Base-by-base conservation (phyloP, 53 echinoderm and acorn worm genomes). In the Arbacia lixula region DNA sequence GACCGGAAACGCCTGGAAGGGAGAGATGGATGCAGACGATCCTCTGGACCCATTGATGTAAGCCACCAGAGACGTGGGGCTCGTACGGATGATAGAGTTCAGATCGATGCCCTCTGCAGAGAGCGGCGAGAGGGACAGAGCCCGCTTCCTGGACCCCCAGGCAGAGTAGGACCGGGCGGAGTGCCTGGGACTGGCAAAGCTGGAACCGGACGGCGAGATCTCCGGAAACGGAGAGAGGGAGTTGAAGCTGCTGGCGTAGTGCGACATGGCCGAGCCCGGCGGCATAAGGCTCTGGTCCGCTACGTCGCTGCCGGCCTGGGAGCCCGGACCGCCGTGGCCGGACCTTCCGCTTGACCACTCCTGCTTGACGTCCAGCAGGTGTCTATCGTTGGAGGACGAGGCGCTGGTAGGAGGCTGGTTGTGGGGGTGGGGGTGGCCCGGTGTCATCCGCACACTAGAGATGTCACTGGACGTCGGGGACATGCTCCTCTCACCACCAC, bases 221-320 rank as follows among this genome's bases (percentile, higher is more conserved):
- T 99, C 99, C 3, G 99, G 99, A 69, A 99, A 99, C 14, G 99
- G 99, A 19, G 99, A 99, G 61, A 98, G 91, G 30, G 99, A 95
- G 72, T 90, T 99, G 63, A 90, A 95, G 66, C 94, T 95, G 87
- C 92, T 92, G 53, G 94, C 92, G 60, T 92, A 95, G 36, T 95
- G 99, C 19, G 94, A 95, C 74, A 99, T 63, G 28, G 99, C 94
- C 16, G 99, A 99, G 33, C 99, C 88, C n/a, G 99, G 99, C 11
- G 93, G 95, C 29, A 93, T 58, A 16, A 91, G 84, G 36, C 43
- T 50, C 84, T 93, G 93, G 53, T 98, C 99, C 53, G 94, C 89
- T 20, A 95, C 76, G 60, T 99, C 99, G 58, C 99, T 94, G 11
- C 94, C 99, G 1, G 94, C 92, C 40, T 95, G 92, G 3, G 99